A percentile compares a stretch with the other conserved stretches of the same genome.
phyloP scores from a whole-genome alignment of 2,797 vertebrate species.

The Argyrosomus regius region DNA sequence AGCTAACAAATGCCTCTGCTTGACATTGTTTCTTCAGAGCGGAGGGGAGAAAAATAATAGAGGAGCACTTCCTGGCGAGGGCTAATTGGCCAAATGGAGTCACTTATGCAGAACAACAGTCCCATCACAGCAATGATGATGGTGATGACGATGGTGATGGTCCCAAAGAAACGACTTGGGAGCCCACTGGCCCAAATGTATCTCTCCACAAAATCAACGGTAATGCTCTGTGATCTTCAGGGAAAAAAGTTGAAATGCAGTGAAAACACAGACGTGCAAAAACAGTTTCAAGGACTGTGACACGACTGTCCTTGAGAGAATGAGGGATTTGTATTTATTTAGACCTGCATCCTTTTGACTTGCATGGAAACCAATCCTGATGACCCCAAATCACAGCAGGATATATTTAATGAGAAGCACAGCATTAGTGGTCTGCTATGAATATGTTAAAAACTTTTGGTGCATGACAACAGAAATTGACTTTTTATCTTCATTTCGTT shows the following conservation, averaged over 20 bases:
- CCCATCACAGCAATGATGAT: conserved; percentile 67
- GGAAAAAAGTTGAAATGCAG: neutral
- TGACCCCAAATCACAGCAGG: neutral
- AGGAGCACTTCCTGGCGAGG: conserved; percentile 64
- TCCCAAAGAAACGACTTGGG: conserved; percentile 42
- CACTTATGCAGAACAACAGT: conserved; percentile 77
- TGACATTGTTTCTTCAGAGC: conserved; percentile 76
- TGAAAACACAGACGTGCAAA: neutral
- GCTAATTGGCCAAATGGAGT: conserved; percentile 82
- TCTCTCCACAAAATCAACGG: conserved; percentile 7
- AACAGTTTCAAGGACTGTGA: conserved; percentile 24
- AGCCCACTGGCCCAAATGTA: conserved; percentile 41
- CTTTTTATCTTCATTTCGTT: neutral
- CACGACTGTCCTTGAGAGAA: conserved; percentile 14
- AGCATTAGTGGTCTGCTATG: neutral
- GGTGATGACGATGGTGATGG: conserved; percentile 30
- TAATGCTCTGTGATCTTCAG: conserved; percentile 21
- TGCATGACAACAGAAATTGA: neutral
- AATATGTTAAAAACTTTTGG: conserved; percentile 2
- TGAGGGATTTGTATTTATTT: conserved; percentile 33
- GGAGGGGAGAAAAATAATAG: conserved; percentile 67
- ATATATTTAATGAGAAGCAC: conserved; percentile 15
- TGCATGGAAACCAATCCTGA: conserved; percentile 17
- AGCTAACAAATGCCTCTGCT: conserved; percentile 78
- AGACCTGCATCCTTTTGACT: neutral